Percentiles rank a stretch among this genome's conserved stretches.
These are phyloP conservation scores for Penaeus indicus DNA, from an alignment of 1,140 invertebrate species.

Conservation along the genomic window DNA sequence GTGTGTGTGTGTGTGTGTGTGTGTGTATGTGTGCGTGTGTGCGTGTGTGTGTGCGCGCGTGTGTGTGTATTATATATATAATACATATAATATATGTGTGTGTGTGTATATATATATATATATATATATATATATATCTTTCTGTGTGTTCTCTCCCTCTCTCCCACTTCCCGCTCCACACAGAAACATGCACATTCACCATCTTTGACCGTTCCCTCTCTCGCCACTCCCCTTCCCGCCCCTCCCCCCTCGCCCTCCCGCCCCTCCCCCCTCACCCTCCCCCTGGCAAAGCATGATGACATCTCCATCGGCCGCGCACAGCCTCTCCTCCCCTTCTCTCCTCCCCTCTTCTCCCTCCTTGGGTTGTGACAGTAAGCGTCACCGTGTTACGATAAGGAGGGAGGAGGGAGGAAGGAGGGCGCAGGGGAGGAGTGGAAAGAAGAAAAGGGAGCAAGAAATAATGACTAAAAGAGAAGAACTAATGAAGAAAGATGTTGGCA, in stretches of 20 bases:
- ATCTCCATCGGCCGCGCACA: neutral
- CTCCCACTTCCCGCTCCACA: too few relatives aligned
- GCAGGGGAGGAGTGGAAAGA: neutral
- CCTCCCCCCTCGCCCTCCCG: neutral
- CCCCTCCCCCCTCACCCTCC: neutral
- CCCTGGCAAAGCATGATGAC: neutral
- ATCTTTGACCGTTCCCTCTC: too few relatives aligned
- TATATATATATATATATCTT: too few relatives aligned
- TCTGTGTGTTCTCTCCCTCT: too few relatives aligned
- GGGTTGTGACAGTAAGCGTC: too few relatives aligned
- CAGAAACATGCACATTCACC: too few relatives aligned
- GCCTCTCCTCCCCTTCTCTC: neutral
- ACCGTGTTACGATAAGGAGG: neutral
- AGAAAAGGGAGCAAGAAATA: neutral
- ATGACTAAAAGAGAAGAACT: slow-evolving; percentile 1
- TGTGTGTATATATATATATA: too few relatives aligned
- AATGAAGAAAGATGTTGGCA: neutral
- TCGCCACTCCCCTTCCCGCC: neutral
- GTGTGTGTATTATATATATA: too few relatives aligned
- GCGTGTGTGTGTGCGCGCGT: too few relatives aligned
- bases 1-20: too few relatives aligned
- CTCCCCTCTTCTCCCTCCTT: neutral
- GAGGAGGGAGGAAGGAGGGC: slow-evolving; percentile 4
- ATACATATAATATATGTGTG: too few relatives aligned
- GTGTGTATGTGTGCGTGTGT: too few relatives aligned